A percentile compares a stretch with the other conserved stretches of the same genome.
Conservation (phyloP, 2,888 invertebrate species). For the Philaethria dido region DNA sequence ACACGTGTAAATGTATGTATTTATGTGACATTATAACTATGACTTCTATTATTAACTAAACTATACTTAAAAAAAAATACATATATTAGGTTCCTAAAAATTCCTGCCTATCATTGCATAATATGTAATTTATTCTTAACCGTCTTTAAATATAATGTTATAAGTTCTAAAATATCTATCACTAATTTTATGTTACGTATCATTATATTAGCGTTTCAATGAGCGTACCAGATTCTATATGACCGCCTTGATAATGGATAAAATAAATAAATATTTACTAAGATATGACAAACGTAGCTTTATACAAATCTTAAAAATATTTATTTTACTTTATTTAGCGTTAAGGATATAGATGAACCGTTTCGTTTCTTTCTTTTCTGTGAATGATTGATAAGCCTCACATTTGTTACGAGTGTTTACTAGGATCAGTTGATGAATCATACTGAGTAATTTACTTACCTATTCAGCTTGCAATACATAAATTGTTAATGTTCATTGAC, state of each 20-base stretch:
- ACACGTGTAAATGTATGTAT: too few species aligned
- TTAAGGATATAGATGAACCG: background rate
- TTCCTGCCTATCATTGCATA: too few species aligned
- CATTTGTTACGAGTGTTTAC: constrained; percentile 39
- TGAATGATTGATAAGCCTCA: constrained; percentile 42
- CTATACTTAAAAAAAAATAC: too few species aligned
- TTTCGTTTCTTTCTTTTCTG: constrained; percentile 15
- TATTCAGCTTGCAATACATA: constrained; percentile 29
- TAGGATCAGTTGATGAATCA: constrained; percentile 42
- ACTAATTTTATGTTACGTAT: background rate
- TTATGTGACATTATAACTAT: too few species aligned
- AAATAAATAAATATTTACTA: background rate
- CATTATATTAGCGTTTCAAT: background rate
- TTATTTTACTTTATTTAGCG: background rate
- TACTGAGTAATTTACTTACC: constrained; percentile 38
- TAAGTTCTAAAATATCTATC: too few species aligned
- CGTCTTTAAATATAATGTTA: too few species aligned
- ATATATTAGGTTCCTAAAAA: too few species aligned
- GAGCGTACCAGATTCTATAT: background rate
- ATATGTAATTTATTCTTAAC: too few species aligned
- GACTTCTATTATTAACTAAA: too few species aligned
- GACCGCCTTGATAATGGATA: constrained; percentile 1
- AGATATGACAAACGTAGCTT: background rate
- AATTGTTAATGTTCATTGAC: constrained; percentile 41
- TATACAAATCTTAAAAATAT: background rate